These are phyloP conservation scores for Oncopodura yosiiana DNA, from an alignment of 1,140 invertebrate species.

Conservation along the genomic window DNA sequence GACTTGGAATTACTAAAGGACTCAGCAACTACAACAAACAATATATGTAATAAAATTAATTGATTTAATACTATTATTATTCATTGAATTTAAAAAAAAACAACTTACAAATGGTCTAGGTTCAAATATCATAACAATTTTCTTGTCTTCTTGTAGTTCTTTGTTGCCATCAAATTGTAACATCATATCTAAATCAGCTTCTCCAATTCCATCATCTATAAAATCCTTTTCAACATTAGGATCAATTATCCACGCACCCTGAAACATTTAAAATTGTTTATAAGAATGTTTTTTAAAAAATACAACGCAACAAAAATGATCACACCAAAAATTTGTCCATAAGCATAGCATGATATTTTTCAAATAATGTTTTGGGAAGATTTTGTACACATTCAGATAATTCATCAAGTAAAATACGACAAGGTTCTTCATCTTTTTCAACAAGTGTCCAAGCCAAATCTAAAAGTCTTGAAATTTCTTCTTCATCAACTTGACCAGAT, in stretches of 20 bases:
- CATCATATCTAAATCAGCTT: neutral
- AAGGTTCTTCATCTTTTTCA: constrained; percentile 27
- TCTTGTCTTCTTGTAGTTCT: constrained; percentile 7
- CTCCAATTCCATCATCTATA: no score
- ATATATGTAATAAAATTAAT: no score
- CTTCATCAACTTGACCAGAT: constrained; percentile 4
- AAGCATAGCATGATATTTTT: no score
- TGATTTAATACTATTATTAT: no score
- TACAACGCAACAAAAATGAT: neutral
- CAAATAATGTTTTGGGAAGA: constrained; percentile 6
- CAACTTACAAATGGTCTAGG: constrained; percentile 7
- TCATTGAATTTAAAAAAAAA: no score
- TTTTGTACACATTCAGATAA: neutral
- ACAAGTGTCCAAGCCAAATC: constrained; percentile 28
- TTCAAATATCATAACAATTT: constrained; percentile 12
- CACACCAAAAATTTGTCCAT: neutral
- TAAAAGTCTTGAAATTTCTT: constrained; percentile 14
- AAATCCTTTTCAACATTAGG: neutral
- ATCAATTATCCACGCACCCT: neutral
- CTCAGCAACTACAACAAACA: no score
- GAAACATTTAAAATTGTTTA: no score
- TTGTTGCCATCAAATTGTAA: constrained; percentile 19
- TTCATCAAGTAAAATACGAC: constrained; percentile 31
- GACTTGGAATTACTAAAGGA: constrained; percentile 20
- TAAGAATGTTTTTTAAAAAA: constrained; percentile 1